A percentile compares a stretch with the other conserved stretches of the same genome.
phyloP scores from a whole-genome alignment of 2,113 vertebrate genomes.

The Oncorhynchus mykiss region DNA sequence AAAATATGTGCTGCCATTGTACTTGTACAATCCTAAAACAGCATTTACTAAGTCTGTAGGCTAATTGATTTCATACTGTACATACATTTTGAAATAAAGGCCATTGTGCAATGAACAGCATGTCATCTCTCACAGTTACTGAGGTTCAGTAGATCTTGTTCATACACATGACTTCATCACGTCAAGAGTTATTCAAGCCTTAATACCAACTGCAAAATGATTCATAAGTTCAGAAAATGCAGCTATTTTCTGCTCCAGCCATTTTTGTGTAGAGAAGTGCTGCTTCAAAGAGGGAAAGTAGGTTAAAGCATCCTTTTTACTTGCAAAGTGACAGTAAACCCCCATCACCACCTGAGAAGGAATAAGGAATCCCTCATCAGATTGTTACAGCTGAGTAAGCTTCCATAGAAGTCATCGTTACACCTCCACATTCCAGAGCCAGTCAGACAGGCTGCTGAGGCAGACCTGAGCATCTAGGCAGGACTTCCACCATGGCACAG shows the following conservation, averaged over 20 bases:
- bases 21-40: background rate
- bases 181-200: background rate
- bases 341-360: conserved; percentile 24
- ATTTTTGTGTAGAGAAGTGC: background rate
- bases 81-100: background rate
- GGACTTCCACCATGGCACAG: background rate
- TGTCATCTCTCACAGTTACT: background rate
- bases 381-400: conserved; percentile 48
- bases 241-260: background rate
- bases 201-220: background rate
- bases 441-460: conserved; percentile 10
- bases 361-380: conserved; percentile 46
- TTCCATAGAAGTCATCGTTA: conserved; percentile 27
- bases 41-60: background rate
- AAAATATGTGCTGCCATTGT: conserved; percentile 1
- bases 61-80: background rate
- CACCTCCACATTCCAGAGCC: conserved; percentile 46
- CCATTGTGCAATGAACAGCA: background rate
- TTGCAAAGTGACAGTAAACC: conserved; percentile 13
- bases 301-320: conserved; percentile 20
- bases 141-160: background rate
- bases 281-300: conserved; percentile 27
- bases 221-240: background rate
- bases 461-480: background rate
- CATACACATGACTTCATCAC: background rate